Evolutionary conservation across 1,140 invertebrate species (phyloP), one percentile per base, ranked within the genome.

Genomic region (Lamellibrachia luymesi): DNA sequence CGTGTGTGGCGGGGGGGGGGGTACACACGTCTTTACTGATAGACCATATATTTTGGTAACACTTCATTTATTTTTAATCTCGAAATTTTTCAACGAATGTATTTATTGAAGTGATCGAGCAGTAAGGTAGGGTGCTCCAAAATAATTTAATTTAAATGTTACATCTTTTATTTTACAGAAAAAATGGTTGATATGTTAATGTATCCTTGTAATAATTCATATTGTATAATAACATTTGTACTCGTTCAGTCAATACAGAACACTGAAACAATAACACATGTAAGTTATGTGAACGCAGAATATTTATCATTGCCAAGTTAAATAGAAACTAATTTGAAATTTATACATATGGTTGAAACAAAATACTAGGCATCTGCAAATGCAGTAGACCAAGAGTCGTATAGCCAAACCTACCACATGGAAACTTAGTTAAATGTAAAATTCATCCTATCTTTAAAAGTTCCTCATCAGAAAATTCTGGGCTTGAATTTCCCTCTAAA

Each of bases 311-410:
- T 80, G 64, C 13, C 25, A 22, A 80, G 7, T 80, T 80, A 80
- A 38, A 80, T 80, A 80, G 13, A 17, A 80, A 80, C 17, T 80
- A n/a, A n/a, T n/a, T 80, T 80, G 64, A 80, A 80, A 80, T 38
- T 38, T 38, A 38, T 80, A 80, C 64, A 4, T 92, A 93, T 94
- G 90, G 89, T 94, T 51, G 90, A 93, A 92, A 92, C 91, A 93
- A 91, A 93, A 90, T 93, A 94, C 27, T 93, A 52, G 51, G 89
- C 92, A n/a, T 64, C 92, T 92, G 93, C 50, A 92, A 92, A 56
- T 50, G 50, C 27, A 10, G 25, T 27, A 49, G 13, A 80, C 64
- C 64, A 80, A 22, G 13, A 80, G 13, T 56, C 13, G 1, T 56
- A 6, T 80, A 17, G 25, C 64, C 64, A 80, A 80, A 80, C 64